Base-by-base conservation (phyloP, 2,797 vertebrate genomes). In the Enteromius viviparus region DNA sequence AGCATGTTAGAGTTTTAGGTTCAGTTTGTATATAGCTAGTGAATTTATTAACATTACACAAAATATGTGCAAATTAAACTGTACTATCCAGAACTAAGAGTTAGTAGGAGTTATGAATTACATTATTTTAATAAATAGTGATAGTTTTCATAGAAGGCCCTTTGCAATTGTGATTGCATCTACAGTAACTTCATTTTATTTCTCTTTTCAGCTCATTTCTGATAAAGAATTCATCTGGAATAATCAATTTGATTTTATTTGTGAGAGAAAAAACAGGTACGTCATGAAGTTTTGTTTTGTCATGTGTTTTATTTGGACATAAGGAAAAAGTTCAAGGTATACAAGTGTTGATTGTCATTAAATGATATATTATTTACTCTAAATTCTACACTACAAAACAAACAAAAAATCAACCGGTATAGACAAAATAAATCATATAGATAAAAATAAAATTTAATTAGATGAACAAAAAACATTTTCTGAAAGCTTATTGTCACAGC, bases 391-490 rank as follows among this genome's bases (percentile, higher is more conserved):
- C 90, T 90, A 89, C 89, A 84, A 40, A 40, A 40, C 37, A 7
- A 40, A 40, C 37, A 40, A 40, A 83, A 42, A 26, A 70, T 89
- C 85, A 84, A 85, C 87, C 90, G 87, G 89, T 87, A 88, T 88
- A 91, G 87, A 90, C 87, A 91, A 91, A 81, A 80, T 80, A 80
- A 85, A 84, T 85, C 81, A 87, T 88, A 91, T 88, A 91, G 87
- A 90, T 87, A 91, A 91, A 92, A 93, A 93, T 92, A 90, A 87
- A 90, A 85, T 93, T 90, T 92, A 91, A 90, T 87, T 90, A 88
- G 81, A 87, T 79, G 81, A 80, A 88, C 86, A 88, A 85, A 86
- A 88, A 89, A 83, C 58, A 86, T 85, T 81, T 88, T 86, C 84
- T 87, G 91, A 92, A 89, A 92, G 91, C 90, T 90, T 91, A 88